Evolutionary conservation across 2,888 invertebrate genomes (phyloP), one percentile per base, ranked within the genome.

Genomic region (Listrodromus nycthemerus): DNA sequence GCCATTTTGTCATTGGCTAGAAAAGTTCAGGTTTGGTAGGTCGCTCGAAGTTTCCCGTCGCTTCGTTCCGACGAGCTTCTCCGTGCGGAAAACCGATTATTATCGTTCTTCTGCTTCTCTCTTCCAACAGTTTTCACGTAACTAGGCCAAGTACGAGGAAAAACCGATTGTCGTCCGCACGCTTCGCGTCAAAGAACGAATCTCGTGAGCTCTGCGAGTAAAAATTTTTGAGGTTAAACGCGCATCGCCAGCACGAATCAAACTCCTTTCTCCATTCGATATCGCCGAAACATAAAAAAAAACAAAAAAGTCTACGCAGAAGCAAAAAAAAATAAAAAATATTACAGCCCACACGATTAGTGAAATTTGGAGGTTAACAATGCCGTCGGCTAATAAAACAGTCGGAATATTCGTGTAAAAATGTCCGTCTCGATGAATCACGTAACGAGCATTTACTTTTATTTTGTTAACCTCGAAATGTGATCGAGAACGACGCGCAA

Each of bases 131-230:
- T 7, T 33, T 10, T 37, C 2, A 8, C 10, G 37, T 10, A 10
- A 37, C 37, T 37, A 37, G 37, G 10, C 37, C 37, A 37, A 37
- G 37, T 37, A 37, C 37, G 8, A 37, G 2, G 2, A 10, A 37
- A 37, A 37, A 37, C 37, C 37, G 37, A 37, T 89, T 89, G 89
- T 88, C 87, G 85, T 83, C 87, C 75, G 82, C 81, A 27, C 13
- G 6, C 30, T 61, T 61, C 21, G 24, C 55, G 21, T 24, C 2
- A 55, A 8, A 55, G 13, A 13, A 55, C 13, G 16, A 41, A 41
- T 41, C 2, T 13, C 1, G 37, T 16, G 16, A 41, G 16, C 2
- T 10, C 41, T 41, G 16, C 3, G 2, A 16, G 41, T 2, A 16
- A 10, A 41, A 41, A 41, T n/a, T n/a, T n/a, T n/a, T n/a, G n/a